Evolutionary conservation across 2,888 invertebrate species (phyloP).

Genomic region (Ischnura elegans): DNA sequence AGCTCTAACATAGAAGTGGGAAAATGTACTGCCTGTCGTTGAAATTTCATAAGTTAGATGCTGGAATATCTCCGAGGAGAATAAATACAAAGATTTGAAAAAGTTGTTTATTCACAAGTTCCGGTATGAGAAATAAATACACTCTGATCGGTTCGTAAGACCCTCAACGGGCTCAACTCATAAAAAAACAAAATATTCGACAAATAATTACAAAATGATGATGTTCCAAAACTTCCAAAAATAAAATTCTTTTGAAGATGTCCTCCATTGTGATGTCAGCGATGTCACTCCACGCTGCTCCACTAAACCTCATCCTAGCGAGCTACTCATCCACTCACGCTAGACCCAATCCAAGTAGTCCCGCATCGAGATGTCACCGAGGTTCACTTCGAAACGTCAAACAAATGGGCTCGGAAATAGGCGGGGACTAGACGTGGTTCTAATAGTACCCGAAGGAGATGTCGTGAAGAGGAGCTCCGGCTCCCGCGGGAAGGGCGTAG

Average conservation of each 20-base stretch:
- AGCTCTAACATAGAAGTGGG: no score
- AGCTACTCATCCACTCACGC: not conserved
- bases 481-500: constrained; percentile 86
- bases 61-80: not conserved
- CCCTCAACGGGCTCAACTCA: not conserved
- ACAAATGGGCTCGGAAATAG: not conserved
- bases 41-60: no score
- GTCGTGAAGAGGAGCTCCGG: constrained; percentile 86
- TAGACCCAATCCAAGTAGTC: not conserved
- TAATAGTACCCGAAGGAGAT: constrained; percentile 91
- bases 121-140: constrained; percentile 12
- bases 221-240: not conserved
- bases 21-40: not conserved
- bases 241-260: constrained; percentile 7
- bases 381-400: not conserved
- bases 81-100: not conserved
- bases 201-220: not conserved
- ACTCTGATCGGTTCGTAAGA: not conserved
- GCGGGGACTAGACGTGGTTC: not conserved
- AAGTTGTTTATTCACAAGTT: constrained; percentile 10
- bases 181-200: not conserved
- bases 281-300: not conserved
- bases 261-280: no score
- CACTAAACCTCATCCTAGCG: not conserved
- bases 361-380: not conserved